Evolutionary conservation across 2,113 vertebrate genomes (phyloP).

Genomic region (Bubo bubo): DNA sequence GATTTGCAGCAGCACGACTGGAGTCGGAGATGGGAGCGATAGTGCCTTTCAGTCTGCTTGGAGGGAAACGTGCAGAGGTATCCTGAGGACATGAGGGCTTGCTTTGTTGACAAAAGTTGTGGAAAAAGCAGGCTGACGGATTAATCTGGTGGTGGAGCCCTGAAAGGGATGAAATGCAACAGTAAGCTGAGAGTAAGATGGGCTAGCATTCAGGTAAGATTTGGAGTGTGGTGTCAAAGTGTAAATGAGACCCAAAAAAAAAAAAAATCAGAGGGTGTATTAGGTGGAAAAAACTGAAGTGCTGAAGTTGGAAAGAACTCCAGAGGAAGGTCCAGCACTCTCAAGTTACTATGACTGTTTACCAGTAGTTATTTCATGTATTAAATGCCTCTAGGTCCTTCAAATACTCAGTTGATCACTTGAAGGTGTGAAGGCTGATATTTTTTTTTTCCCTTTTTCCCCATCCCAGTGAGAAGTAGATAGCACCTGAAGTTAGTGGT

Average conservation of each 20-base stretch:
- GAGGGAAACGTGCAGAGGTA: neutral
- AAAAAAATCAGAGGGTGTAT: neutral
- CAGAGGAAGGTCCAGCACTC: neutral
- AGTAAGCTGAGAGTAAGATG: neutral
- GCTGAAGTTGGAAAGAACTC: neutral
- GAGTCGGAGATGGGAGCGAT: neutral
- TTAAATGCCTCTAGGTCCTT: neutral
- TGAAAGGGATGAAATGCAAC: neutral
- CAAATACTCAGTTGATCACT: neutral
- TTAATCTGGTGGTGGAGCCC: neutral
- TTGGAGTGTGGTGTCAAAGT: neutral
- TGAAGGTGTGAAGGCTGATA: neutral
- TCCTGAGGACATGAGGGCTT: neutral
- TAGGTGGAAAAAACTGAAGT: neutral
- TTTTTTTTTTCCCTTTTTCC: neutral
- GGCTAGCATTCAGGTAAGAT: neutral
- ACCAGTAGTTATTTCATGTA: neutral
- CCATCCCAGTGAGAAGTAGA: neutral
- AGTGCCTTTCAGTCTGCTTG: neutral
- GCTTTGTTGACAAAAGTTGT: neutral
- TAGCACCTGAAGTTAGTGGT: neutral
- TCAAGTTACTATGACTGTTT: neutral
- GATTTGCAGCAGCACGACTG: neutral
- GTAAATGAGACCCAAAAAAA: neutral
- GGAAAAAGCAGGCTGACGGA: neutral